Evolutionary conservation across 2,113 vertebrate genomes (phyloP), one percentile per base, ranked within the genome.

Genomic region (Todiramphus saurophagus): DNA sequence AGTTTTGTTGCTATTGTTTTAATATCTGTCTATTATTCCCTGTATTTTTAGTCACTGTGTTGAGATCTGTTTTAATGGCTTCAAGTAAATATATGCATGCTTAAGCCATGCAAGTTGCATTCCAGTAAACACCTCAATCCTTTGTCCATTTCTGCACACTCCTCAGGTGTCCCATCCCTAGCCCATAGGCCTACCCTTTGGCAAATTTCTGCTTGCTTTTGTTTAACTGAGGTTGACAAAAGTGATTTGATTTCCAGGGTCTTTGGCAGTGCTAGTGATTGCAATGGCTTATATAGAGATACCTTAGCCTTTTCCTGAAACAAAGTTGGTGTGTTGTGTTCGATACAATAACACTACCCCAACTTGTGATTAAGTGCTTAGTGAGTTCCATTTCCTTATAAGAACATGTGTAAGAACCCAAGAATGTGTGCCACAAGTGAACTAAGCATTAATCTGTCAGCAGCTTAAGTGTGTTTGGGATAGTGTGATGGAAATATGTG

Each of bases 391-490:
- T 97, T 97, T 97, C 97, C 97, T 98, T 97, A 90, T 96, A 97
- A 98, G 97, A 97, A 82, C 97, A 93, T 96, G 95, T 92, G 87
- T 95, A 95, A 92, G 90, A 94, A 96, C 69, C 27, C 30, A 97
- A 86, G 97, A 98, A 97, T 93, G 96, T 87, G 53, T 87, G 89
- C 94, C 83, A 62, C 89, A 80, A 96, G 95, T 96, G 84, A 95
- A 97, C 85, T 94, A 90, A 96, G 94, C 96, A 94, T 94, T 96
- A 93, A 94, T 97, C 97, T 97, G 97, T 98, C 98, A 97, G 94
- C 97, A 88, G 93, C 89, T 93, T 89, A 84, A 94, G 96, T 97
- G 89, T 97, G 97, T 97, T 97, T 95, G 94, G 97, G 96, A 86
- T 89, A 87, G 91, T 74, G 80, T 77, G 88, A 90, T 89, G 94